Evolutionary conservation across 2,888 invertebrate species (phyloP).

Genomic region (Tenthredo mesomela): DNA sequence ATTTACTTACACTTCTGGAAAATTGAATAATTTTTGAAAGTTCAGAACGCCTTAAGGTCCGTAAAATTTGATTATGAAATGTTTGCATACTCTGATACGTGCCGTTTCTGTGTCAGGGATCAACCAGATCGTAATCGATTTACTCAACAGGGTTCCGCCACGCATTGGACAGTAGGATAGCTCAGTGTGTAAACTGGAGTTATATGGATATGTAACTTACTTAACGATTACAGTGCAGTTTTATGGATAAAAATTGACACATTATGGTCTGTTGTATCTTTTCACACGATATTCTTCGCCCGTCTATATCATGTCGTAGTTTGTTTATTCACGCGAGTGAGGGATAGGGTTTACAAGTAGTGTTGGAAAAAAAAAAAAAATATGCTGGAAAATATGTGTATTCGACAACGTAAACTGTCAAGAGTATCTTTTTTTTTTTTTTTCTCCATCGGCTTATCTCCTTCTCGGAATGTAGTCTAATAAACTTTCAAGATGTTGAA

Average conservation of each 20-base stretch:
- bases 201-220: slow-evolving; percentile 1
- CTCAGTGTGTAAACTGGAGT: background rate
- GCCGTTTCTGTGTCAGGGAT: background rate
- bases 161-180: background rate
- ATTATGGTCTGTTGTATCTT: background rate
- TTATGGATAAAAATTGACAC: background rate
- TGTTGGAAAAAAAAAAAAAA: no score
- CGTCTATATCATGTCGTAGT: background rate
- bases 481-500: slow-evolving; percentile 44
- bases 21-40: background rate
- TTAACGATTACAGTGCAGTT: slow-evolving; percentile 15
- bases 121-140: slow-evolving; percentile 1
- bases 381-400: background rate
- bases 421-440: no score
- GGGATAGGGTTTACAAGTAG: background rate
- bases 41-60: background rate
- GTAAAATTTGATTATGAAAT: background rate
- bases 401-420: slow-evolving; percentile 26
- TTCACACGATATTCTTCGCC: background rate
- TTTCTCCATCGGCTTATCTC: no score
- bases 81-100: background rate
- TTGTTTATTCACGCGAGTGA: background rate
- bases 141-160: background rate
- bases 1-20: background rate
- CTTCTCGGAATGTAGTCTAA: no score